phyloP scores from a whole-genome alignment of 2,888 invertebrate species.

The Drosophila bunnanda region DNA sequence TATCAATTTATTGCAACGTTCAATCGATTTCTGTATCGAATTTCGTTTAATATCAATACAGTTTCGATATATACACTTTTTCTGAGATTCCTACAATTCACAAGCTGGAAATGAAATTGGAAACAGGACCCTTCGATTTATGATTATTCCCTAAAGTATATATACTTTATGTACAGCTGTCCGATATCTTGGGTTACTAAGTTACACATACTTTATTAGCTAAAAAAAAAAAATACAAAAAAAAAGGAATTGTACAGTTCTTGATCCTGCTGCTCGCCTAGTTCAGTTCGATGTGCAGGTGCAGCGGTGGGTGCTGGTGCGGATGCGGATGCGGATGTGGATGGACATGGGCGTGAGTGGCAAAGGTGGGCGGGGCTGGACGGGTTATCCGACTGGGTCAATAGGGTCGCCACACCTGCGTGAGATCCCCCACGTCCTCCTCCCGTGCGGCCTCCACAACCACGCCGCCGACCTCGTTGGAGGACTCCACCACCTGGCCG shows the following conservation, averaged over 20 bases:
- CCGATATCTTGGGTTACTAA: not conserved
- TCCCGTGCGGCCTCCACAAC: constrained; percentile 63
- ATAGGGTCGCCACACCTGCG: constrained; percentile 91
- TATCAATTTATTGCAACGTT: not conserved
- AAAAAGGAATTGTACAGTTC: constrained; percentile 39
- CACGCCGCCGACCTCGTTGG: constrained; percentile 31
- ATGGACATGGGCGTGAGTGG: constrained; percentile 4
- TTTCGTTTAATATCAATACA: not conserved
- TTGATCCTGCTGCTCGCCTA: constrained; percentile 39
- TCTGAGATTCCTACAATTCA: too few species aligned
- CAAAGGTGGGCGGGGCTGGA: not conserved
- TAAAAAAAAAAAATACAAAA: constrained; percentile 24
- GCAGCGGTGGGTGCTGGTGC: constrained; percentile 56
- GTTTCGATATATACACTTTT: too few species aligned
- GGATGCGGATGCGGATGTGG: constrained; percentile 10
- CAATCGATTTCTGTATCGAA: not conserved
- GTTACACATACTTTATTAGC: constrained; percentile 9
- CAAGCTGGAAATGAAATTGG: not conserved
- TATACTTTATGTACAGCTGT: constrained; percentile 16
- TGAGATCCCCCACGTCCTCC: constrained; percentile 84
- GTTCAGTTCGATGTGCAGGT: constrained; percentile 81
- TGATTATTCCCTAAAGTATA: not conserved
- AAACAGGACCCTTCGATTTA: not conserved
- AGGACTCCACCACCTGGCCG: constrained; percentile 14
- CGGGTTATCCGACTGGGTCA: constrained; percentile 83